Base-by-base conservation (phyloP, 92 coral and sea anemone genomes). In the Galaxea fascicularis region DNA sequence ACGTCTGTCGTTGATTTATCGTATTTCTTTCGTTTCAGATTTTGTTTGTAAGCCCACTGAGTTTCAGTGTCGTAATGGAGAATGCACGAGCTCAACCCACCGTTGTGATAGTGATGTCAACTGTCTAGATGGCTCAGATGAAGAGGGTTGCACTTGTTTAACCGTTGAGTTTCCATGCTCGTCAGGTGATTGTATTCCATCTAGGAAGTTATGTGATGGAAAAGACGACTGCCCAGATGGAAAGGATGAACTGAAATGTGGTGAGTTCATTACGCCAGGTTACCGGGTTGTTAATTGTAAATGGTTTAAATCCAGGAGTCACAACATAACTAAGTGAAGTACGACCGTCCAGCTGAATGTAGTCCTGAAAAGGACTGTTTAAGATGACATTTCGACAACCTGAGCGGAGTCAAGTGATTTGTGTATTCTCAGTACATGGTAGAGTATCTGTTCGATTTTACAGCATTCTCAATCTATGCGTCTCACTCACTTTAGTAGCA, bases 41-140 rank as follows among this genome's bases (percentile, higher is more conserved):
- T 80, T 82, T 68, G 53, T 45, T 27, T 90, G 94, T 52, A 14
- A 27, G 24, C 49, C 54, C 18, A 68, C 47, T 78, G 85, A 87
- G 35, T 90, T 82, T 77, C 88, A 82, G 68, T 90, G 93, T 65
- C 29, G 20, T 45, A 90, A 80, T 64, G 88, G 93, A 51, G 78
- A 73, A 29, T 90, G 94, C 66, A 87, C 79, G 8, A 90, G 87
- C 47, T 65, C 51, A 30, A 59, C 79, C 6, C 81, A 24, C n/a
- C 88, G 86, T 16, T 90, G 94, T 73, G 91, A 90, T 67, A 65
- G 86, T 14, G 89, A 87, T n/a, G 14, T 46, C 24, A 77, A 90
- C 77, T 90, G 94, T 46, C 21, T 82, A 21, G 94, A 86, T 60
- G 91, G 82, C 9, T 76, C 88, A 63, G 94, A 90, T 27, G 94